Percentiles rank a stretch among this genome's conserved stretches.
These are phyloP conservation scores for Tautogolabrus adspersus DNA, from an alignment of 2,113 vertebrate genomes.

Conservation along the genomic window DNA sequence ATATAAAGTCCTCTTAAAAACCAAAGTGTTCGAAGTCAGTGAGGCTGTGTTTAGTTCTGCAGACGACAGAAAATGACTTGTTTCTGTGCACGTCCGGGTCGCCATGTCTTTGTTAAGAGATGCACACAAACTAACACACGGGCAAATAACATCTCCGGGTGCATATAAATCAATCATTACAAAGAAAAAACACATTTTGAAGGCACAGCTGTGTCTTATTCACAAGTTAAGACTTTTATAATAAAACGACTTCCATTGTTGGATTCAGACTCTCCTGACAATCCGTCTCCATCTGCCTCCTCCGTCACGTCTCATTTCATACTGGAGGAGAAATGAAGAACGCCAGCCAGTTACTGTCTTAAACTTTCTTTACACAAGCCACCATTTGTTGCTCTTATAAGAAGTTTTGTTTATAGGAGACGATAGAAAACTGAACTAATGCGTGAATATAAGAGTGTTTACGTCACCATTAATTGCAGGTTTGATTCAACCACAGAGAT, in stretches of 20 bases:
- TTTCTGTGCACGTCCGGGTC: too few species aligned
- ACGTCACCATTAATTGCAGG: too few species aligned
- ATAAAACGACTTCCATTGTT: slow-evolving; percentile 31
- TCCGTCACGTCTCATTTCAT: slow-evolving; percentile 29
- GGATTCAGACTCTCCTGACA: slow-evolving; percentile 16
- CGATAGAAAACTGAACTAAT: too few species aligned
- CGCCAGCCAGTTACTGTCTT: not conserved
- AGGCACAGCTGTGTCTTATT: slow-evolving; percentile 27
- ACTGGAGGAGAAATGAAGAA: not conserved
- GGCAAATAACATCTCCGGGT: not conserved
- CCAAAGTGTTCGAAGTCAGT: too few species aligned
- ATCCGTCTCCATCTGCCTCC: slow-evolving; percentile 34
- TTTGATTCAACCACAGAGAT: too few species aligned
- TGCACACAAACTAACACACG: not conserved
- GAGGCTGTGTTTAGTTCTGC: too few species aligned
- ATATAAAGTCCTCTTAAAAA: too few species aligned
- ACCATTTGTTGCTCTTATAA: not conserved
- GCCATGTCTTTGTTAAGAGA: too few species aligned
- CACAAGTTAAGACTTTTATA: slow-evolving; percentile 5
- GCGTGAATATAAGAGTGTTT: too few species aligned
- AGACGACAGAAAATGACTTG: too few species aligned
- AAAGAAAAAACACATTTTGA: not conserved
- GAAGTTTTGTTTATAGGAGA: too few species aligned
- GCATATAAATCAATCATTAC: slow-evolving; percentile 6
- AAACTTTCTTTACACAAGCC: not conserved